Base-by-base conservation (phyloP, 1,140 invertebrate genomes). In the Plodia interpunctella region DNA sequence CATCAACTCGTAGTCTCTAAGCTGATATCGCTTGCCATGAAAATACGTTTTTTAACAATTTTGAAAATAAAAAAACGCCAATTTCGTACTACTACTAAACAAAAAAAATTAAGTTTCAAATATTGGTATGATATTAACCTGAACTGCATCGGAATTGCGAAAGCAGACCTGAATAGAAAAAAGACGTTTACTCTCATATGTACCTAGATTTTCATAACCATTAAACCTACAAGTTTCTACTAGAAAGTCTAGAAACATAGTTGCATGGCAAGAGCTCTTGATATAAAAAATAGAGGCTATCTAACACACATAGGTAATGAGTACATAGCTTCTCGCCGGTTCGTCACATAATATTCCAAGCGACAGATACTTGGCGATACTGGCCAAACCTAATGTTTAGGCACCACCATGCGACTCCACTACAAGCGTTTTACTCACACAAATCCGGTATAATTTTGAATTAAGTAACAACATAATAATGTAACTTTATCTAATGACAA, bases 391-490 rank as follows among this genome's bases (percentile, higher is more conserved):
- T 74, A 72, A 72, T 73, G 64, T 71, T 74, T 72, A 83, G 79
- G 80, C 83, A 76, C 72, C 76, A 74, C 69, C 83, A 87, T 87
- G 81, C 83, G 72, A 74, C 65, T 70, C 76, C 76, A 87, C 83
- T 87, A 87, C 79, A 87, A 87, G 83, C 83, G 65, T 74, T 77
- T 83, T 83, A 84, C 78, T 80, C 79, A 87, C 81, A 83, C 78
- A 74, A 64, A 80, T 82, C 76, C 77, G 74, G 76, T 65, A 75
- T 56, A 72, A 68, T 68, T 70, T 57, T 70, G 71, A 64, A 67
- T 58, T 72, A 69, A 63, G 65, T 60, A 62, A 64, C 57, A 64
- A 53, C 68, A 72, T 28, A 8, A 53, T 51, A 51, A 20, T 51
- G 15, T 44, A 44, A 44, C 38, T 44, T 44, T 44, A 15, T 44